Conservation (phyloP, 1,140 invertebrate species). For the Nephotettix cincticeps region DNA sequence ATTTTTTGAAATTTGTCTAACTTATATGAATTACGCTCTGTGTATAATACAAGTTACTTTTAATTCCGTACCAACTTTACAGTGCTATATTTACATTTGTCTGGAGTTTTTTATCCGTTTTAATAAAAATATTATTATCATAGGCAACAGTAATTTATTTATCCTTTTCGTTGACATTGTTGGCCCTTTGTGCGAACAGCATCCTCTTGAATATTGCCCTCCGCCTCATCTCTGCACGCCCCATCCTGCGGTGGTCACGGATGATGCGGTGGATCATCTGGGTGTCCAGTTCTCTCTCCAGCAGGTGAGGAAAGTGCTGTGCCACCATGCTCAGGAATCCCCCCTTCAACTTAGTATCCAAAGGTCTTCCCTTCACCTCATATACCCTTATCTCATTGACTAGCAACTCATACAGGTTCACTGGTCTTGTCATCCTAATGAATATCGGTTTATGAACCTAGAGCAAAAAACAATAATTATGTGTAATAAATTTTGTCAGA, state of each 20-base stretch:
- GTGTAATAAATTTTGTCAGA: no score
- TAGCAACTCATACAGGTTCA: neutral
- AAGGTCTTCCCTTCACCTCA: neutral
- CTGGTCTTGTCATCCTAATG: neutral
- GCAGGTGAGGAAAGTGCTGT: neutral
- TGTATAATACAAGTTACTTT: no score
- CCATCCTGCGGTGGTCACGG: neutral
- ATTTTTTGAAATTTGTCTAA: no score
- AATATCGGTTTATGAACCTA: slow-evolving; percentile 1
- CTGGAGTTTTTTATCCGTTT: no score
- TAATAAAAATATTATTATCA: no score
- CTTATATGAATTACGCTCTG: no score
- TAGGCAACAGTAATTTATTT: no score
- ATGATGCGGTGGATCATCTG: neutral
- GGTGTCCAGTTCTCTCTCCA: neutral
- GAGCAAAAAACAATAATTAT: no score
- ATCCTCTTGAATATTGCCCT: neutral
- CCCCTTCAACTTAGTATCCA: neutral
- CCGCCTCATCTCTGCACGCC: neutral
- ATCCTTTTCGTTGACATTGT: no score
- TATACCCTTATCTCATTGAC: neutral
- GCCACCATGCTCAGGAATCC: neutral
- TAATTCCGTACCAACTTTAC: no score
- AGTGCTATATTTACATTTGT: no score
- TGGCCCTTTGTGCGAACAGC: neutral